phyloP scores from a whole-genome alignment of 2,888 invertebrate genomes.

The Lissonota sp. region DNA sequence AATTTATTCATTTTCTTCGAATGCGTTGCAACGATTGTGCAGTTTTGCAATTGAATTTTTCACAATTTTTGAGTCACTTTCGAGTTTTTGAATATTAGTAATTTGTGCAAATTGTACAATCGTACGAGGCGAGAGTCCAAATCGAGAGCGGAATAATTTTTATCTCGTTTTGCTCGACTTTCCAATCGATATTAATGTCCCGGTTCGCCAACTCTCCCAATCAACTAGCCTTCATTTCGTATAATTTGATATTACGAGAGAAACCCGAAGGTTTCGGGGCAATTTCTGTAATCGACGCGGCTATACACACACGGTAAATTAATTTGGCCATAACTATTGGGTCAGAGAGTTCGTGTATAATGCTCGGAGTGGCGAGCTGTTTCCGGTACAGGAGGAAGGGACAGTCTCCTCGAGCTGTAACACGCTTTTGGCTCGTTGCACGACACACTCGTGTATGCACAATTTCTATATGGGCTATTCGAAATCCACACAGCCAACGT shows the following conservation, averaged over 20 bases:
- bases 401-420: slow-evolving; percentile 13
- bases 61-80: not conserved
- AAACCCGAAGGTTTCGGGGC: slow-evolving; percentile 32
- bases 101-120: no score
- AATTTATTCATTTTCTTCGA: no score
- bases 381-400: slow-evolving; percentile 19
- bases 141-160: no score
- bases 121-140: no score
- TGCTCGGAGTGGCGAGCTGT: slow-evolving; percentile 25
- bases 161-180: slow-evolving; percentile 7
- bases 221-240: slow-evolving; percentile 2
- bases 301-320: slow-evolving; percentile 37
- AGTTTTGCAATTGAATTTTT: no score
- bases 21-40: no score
- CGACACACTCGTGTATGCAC: not conserved
- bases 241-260: slow-evolving; percentile 35
- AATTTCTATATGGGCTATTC: no score
- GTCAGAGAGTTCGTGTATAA: slow-evolving; percentile 34
- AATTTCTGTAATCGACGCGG: slow-evolving; percentile 58
- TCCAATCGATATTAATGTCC: slow-evolving; percentile 17
- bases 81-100: not conserved
- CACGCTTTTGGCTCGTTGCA: slow-evolving; percentile 42
- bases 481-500: no score
- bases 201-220: no score
- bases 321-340: slow-evolving; percentile 49